Evolutionary conservation across 2,888 invertebrate species (phyloP), one percentile per base, ranked within the genome.

Genomic region (Macrophya alboannulata): DNA sequence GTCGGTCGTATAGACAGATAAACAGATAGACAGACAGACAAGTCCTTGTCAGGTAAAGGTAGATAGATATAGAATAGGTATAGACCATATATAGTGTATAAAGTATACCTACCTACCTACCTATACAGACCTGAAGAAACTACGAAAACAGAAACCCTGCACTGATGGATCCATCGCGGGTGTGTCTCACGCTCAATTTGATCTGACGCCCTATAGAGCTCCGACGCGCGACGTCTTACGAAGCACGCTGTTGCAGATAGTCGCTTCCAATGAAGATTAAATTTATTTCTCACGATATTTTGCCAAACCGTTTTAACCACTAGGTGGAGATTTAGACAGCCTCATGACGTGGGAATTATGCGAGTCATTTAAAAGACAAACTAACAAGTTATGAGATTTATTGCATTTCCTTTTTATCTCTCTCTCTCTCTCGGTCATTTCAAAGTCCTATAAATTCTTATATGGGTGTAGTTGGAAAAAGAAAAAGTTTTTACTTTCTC

Each of bases 91-190:
- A 55, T 48, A 4, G 48, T 48, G 4, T 48, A 48, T 15, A 15
- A 48, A 15, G 48, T 48, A 21, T 62, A 62, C 62, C 17, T n/a
- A n/a, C 3, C 31, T 62, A 62, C 62, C 25, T 62, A 12, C 25
- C 1, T 4, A 1, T 25, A 62, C 4, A 21, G 12, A 25, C 12
- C 48, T 62, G 8, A n/a, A 1, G 10, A 40, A 79, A 79, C 77
- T 79, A 25, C 5, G 81, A 43, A 81, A 31, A 15, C 62, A 77
- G 21, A 81, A 31, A 81, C 5, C 62, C 88, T 87, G 84, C 77
- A 88, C 89, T 90, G 90, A 91, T 90, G 89, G 90, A 90, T 90
- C 89, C 88, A 87, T 88, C 87, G 79, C 87, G 85, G 84, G 88
- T 84, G 86, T 87, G 87, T 87, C 88, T 88, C 87, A 87, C 86